Base-by-base conservation (phyloP, 2,888 invertebrate species). In the Microctonus brassicae region DNA sequence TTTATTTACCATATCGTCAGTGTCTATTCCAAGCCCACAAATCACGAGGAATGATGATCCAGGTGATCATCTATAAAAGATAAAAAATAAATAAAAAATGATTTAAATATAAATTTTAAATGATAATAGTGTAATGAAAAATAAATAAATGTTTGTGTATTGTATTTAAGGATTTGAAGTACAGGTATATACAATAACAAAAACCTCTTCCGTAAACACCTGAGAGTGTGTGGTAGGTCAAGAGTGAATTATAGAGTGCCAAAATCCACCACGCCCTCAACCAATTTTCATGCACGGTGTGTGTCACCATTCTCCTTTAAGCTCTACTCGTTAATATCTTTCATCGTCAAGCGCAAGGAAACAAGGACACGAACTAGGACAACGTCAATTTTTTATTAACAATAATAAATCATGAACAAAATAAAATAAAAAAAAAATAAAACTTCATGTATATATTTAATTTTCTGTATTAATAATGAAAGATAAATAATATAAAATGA, bases 1-100 rank as follows among this genome's bases (percentile, higher is more conserved):
- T 61, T 22, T 22, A 88, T 90, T 90, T 86, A 93, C 93, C 93
- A 93, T 93, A 93, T 93, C 93, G 93, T 93, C 93, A 93, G 92
- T 91, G 92, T 93, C 90, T 90, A 90, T 90, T 89, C 89, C 87
- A 81, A 81, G 88, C 88, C 88, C 83, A 84, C 82, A 82, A 87
- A 86, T 82, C 83, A 81, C 79, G 83, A 84, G 82, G 82, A 83
- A 84, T 81, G 78, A 81, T 81, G 87, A 89, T 89, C 89, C 89
- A 86, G 88, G 87, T 88, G 88, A 89, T 91, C 89, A 90, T 90
- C 91, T 91, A 53, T n/a, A 62, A 7, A 61, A 7, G 17, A 53
- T 10, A 69, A 62, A 61, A 33, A 36, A 26, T 6, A 11, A 10
- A 9, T 10, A 39, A 1, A 5, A 29, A 29, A 29, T 29, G 4